Evolutionary conservation across 2,888 invertebrate genomes (phyloP), one percentile per base, ranked within the genome.

Genomic region (Spatulosminthurus flaviceps): DNA sequence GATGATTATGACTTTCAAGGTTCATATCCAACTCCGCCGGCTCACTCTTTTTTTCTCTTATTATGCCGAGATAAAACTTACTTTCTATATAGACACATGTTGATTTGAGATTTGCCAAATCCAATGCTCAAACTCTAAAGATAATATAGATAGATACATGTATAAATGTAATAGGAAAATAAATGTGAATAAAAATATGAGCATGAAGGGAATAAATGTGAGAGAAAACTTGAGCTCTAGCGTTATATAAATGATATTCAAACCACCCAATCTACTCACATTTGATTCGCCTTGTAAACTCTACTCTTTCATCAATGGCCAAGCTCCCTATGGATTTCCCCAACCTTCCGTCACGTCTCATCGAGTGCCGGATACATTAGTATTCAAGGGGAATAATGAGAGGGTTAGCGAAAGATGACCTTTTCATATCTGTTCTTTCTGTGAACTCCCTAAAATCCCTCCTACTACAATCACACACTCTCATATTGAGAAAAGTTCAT

Each of bases 311-410:
- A 4, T 34, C 9, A 34, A 34, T 34, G 9, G 34, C 34, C 34
- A 28, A 2, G 19, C 41, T 71, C 41, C 29, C 22, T 71, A n/a
- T 71, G 22, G 4, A 21, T 78, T 43, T 75, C 67, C 75, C 69
- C 69, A n/a, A 78, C 81, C 74, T 75, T 79, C 79, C 82, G 84
- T 83, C 83, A 83, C 84, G 83, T 81, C 82, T 81, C 82, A 82
- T 84, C 82, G 82, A 79, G 51, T 76, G 28, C 84, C 82, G 83
- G 82, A 83, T 80, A 60, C 82, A 81, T 82, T 81, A 81, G 77
- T 74, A 77, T 81, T 67, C 74, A 74, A 67, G 64, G 74, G 69
- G 16, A 29, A 77, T 67, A 79, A 69, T 76, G 43, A 76, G 42
- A 76, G 76, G 76, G 76, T 70, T n/a, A 77, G 43, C 21, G 13